Conservation (phyloP, 2,113 vertebrate genomes). For the Cebidichthys violaceus region DNA sequence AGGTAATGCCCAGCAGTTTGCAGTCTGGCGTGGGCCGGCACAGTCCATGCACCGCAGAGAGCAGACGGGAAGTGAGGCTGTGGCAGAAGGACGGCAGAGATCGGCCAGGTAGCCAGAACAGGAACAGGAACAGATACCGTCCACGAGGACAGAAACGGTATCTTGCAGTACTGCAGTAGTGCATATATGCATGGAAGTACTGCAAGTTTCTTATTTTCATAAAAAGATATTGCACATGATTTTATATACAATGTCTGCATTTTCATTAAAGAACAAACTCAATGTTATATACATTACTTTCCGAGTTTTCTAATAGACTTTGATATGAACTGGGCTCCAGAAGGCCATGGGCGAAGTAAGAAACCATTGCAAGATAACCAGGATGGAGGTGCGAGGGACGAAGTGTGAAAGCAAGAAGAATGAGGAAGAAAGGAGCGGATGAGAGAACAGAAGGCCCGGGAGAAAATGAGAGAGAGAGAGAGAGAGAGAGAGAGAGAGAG, state of each 20-base stretch:
- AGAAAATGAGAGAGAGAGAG: constrained; percentile 14
- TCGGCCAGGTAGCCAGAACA: constrained; percentile 8
- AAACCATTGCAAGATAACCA: not conserved
- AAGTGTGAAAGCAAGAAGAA: constrained; percentile 40
- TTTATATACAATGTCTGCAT: not conserved
- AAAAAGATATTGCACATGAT: not conserved
- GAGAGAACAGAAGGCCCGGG: constrained; percentile 52
- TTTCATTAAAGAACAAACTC: not conserved
- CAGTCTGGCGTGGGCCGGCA: constrained; percentile 28
- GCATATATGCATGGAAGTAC: not conserved
- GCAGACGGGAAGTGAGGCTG: constrained; percentile 28
- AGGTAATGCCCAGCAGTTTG: constrained; percentile 48
- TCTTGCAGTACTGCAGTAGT: too few relatives aligned
- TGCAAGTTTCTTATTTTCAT: not conserved
- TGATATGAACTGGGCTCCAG: not conserved
- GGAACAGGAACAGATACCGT: not conserved
- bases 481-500: constrained; percentile 11
- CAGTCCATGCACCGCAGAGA: constrained; percentile 36
- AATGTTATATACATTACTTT: not conserved
- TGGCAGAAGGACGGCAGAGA: constrained; percentile 20
- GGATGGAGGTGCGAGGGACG: constrained; percentile 20
- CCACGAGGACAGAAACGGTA: too few relatives aligned
- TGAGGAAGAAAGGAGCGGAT: constrained; percentile 16
- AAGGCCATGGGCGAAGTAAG: not conserved
- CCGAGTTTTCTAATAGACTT: not conserved